Evolutionary conservation across 1,140 invertebrate species (phyloP).

Genomic region (Saccostrea echinata): DNA sequence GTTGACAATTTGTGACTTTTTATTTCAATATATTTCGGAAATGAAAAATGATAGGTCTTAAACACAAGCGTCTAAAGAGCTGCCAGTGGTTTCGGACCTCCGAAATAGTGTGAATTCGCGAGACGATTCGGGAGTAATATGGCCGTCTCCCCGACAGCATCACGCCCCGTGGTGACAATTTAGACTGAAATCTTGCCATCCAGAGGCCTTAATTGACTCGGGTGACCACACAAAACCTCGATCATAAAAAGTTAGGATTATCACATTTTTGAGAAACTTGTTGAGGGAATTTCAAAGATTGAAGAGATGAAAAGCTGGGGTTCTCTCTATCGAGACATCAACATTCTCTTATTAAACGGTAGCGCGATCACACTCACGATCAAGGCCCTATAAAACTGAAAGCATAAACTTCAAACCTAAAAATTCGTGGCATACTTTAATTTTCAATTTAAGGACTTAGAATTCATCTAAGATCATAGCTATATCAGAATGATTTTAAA

Average conservation of each 20-base stretch:
- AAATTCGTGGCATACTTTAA: constrained; percentile 7
- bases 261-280: constrained; percentile 30
- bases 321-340: constrained; percentile 9
- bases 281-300: constrained; percentile 19
- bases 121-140: constrained; percentile 4
- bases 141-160: background rate
- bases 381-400: background rate
- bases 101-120: constrained; percentile 12
- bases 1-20: constrained; percentile 5
- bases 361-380: constrained; percentile 6
- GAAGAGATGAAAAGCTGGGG: background rate
- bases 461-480: no score
- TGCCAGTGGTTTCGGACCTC: background rate
- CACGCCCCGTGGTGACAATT: constrained; percentile 9
- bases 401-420: background rate
- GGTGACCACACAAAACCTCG: constrained; percentile 30
- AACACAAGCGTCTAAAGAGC: background rate
- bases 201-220: constrained; percentile 20
- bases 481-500: no score
- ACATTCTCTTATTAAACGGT: constrained; percentile 18
- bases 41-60: constrained; percentile 29
- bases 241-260: constrained; percentile 28
- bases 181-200: constrained; percentile 14
- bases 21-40: constrained; percentile 29
- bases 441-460: background rate